Conservation (phyloP, 2,888 invertebrate genomes). For the Cerastis leucographa region DNA sequence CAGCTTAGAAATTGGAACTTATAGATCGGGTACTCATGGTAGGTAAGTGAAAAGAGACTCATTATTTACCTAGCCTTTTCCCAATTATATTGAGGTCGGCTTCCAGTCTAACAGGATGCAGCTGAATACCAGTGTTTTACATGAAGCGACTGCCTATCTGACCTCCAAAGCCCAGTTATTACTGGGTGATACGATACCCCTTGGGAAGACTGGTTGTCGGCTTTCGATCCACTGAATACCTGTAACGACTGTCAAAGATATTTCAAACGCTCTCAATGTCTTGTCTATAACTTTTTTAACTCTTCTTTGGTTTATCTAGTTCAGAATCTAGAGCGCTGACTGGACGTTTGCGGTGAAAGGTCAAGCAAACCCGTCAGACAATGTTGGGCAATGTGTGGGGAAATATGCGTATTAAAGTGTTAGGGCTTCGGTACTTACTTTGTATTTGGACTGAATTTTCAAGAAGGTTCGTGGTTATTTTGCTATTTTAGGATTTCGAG, state of each 20-base stretch:
- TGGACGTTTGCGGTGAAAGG: constrained; percentile 87
- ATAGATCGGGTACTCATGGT: constrained; percentile 11
- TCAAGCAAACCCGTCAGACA: constrained; percentile 79
- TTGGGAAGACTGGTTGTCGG: too few species aligned
- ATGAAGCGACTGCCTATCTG: too few species aligned
- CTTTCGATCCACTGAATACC: too few species aligned
- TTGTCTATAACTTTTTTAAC: constrained; percentile 17
- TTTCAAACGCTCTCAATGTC: not conserved
- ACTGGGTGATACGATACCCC: too few species aligned
- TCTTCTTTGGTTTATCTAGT: constrained; percentile 76
- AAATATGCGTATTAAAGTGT: constrained; percentile 63
- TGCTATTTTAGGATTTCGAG: not conserved
- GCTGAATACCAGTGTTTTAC: too few species aligned
- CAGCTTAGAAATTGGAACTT: constrained; percentile 3
- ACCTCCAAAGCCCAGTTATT: too few species aligned
- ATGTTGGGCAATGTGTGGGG: constrained; percentile 72
- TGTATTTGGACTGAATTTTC: constrained; percentile 13
- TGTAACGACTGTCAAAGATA: too few species aligned
- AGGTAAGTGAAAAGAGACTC: not conserved
- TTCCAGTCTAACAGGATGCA: too few species aligned
- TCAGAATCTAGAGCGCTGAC: constrained; percentile 83
- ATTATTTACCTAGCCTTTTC: too few species aligned
- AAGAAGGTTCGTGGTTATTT: constrained; percentile 1
- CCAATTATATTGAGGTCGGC: too few species aligned
- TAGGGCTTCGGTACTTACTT: constrained; percentile 31